Evolutionary conservation across 1,140 invertebrate genomes (phyloP), one percentile per base, ranked within the genome.

Genomic region (Temnothorax curvispinosus): DNA sequence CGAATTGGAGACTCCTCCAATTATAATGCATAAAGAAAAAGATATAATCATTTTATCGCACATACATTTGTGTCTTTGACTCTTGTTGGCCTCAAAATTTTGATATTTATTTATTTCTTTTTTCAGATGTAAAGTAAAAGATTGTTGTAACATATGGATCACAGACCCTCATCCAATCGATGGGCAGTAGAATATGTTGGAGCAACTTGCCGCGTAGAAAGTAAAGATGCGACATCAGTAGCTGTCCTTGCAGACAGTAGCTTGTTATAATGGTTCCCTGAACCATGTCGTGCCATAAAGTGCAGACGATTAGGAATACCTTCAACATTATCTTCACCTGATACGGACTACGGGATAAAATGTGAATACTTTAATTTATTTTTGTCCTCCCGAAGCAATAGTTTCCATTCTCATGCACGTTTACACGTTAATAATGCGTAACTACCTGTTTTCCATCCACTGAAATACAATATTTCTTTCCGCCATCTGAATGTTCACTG

Each of bases 241-340:
- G 94, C 94, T 98, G 97, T n/a, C 97, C 97, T 95, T 98, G 97
- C 13, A 98, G 95, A 88, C 97, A 98, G 89, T 98, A 98, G 94
- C 97, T 98, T 3, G 97, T 97, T 78, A 98, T 97, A 76, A 98
- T 96, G 13, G 97, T 97, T 5, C 97, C 97, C 93, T 98, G 97
- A 41, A 98, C 96, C 94, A 98, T 96, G 93, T 98, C 97, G 88
- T 98, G 97, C 93, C 97, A 97, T 60, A 98, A 93, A 41, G 97
- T 97, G 75, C 97, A 97, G 27, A 97, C 89, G 52, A 97, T 96
- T 38, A 98, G 92, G 38, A 97, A 90, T 52, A 97, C 94, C 92
- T 97, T 97, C 35, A 97, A 91, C 2, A 91, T 86, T 71, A 96
- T 91, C 88, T 95, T 95, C 8, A 96, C 78, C 86, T 95, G 91